These are phyloP conservation scores for Pemphredon lugubris DNA, from an alignment of 2,888 invertebrate genomes.

Conservation along the genomic window DNA sequence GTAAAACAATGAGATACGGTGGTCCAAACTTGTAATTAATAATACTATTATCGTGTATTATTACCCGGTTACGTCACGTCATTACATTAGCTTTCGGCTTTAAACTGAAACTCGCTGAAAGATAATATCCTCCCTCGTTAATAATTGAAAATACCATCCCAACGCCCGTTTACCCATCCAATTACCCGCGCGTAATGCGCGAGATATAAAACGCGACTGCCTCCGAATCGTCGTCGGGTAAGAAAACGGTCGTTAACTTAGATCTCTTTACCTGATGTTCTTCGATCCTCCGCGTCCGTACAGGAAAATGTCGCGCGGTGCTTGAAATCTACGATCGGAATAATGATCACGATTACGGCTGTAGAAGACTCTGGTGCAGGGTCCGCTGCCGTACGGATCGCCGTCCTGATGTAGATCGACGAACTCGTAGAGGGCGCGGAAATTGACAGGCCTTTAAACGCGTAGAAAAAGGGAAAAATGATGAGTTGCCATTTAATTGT, in stretches of 20 bases:
- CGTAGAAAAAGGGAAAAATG: too few relatives aligned
- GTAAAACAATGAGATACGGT: too few relatives aligned
- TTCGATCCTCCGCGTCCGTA: slow-evolving; percentile 92
- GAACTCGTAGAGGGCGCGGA: slow-evolving; percentile 93
- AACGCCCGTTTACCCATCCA: too few relatives aligned
- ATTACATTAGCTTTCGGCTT: slow-evolving; percentile 21
- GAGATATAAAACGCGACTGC: too few relatives aligned
- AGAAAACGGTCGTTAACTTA: too few relatives aligned
- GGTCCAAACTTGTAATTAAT: too few relatives aligned
- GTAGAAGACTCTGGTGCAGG: slow-evolving; percentile 90
- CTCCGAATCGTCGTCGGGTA: too few relatives aligned
- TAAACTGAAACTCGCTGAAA: too few relatives aligned
- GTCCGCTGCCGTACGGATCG: slow-evolving; percentile 87
- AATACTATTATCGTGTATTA: slow-evolving; percentile 24
- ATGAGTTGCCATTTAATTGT: background rate
- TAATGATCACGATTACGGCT: slow-evolving; percentile 85
- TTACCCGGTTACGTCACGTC: slow-evolving; percentile 9
- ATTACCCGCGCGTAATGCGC: too few relatives aligned
- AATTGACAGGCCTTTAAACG: slow-evolving; percentile 87
- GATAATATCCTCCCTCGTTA: too few relatives aligned
- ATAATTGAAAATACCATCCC: too few relatives aligned
- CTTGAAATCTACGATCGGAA: slow-evolving; percentile 89
- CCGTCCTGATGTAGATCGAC: slow-evolving; percentile 94
- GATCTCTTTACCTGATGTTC: slow-evolving; percentile 91
- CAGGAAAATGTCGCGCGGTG: slow-evolving; percentile 91